Base-by-base conservation (phyloP, 2,797 vertebrate species). In the Scyliorhinus canicula region DNA sequence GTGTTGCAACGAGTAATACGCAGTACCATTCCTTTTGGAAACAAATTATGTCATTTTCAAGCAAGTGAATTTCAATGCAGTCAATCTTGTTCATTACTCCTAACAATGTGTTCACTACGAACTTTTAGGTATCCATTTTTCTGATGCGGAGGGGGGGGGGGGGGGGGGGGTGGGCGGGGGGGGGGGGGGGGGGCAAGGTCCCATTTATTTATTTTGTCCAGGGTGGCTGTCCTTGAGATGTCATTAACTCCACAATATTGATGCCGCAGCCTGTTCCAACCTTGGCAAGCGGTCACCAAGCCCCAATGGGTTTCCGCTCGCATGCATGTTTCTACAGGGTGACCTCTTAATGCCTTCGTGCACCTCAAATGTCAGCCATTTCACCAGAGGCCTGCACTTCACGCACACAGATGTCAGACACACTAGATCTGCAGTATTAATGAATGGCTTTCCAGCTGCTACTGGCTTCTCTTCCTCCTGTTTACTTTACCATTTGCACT, bases 321-420 rank as follows among this genome's bases (percentile, higher is more conserved):
- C 88, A 44, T 44, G n/a, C 40, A 44, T 65, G 60, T 91, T 91
- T 44, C 88, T 65, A 19, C 24, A 60, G 35, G 60, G 2, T 91
- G n/a, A 65, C 21, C 57, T 65, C 65, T 77, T 86, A 1, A 44
- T 44, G n/a, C 35, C 1, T 63, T 44, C 24, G 3, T 44, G 57
- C 88, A 91, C 88, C 21, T 44, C 57, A 63, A 63, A 65, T 91
- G 60, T 91, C 88, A 91, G 11, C 44, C 65, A 91, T 91, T 65
- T 28, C 57, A 65, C 19, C 63, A 21, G 57, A 63, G 88, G 26
- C 57, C 8, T 16, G 35, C 88, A 65, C 21, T 40, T 40, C 88
- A 40, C 21, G 7, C 88, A 65, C 57, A 44, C 57, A 44, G 31
- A 65, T 7, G 26, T 11, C 35, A 26, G n/a, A 7, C 35, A 57